These are phyloP conservation scores for Arvicola amphibius DNA, from an alignment of 2,797 vertebrate species.

Conservation along the genomic window DNA sequence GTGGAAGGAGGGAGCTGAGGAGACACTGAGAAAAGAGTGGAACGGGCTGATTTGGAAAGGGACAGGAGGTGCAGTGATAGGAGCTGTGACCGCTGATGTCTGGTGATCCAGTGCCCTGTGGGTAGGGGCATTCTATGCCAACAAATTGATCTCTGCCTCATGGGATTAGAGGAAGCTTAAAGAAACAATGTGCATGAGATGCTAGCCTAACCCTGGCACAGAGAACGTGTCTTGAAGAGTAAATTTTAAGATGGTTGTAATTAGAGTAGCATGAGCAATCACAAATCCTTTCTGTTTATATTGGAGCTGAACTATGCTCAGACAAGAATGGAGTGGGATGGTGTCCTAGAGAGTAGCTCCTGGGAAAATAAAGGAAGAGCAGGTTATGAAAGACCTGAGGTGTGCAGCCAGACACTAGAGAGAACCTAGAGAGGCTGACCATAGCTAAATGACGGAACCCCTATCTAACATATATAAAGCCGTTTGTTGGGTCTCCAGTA, in stretches of 20 bases:
- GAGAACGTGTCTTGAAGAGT: neutral
- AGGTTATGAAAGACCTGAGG: neutral
- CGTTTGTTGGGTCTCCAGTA: neutral
- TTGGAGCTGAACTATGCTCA: constrained; percentile 8
- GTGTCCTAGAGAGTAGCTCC: neutral
- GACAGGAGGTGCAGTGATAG: neutral
- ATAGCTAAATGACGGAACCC: neutral
- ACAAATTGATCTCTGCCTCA: neutral
- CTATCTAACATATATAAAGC: neutral
- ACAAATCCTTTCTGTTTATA: neutral
- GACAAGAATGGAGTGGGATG: neutral
- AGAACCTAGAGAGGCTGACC: neutral
- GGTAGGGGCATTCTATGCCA: neutral
- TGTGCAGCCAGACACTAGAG: neutral
- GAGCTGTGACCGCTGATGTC: neutral
- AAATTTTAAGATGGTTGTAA: neutral
- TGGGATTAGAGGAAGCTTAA: constrained; percentile 2
- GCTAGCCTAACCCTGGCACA: neutral
- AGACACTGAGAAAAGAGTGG: neutral
- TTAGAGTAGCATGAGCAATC: neutral
- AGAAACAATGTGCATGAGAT: neutral
- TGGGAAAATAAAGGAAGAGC: neutral
- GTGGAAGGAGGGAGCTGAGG: neutral
- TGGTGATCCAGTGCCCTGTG: neutral
- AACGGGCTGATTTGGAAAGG: neutral